Conservation (phyloP, 1,140 invertebrate species). For the Saccostrea cuccullata region DNA sequence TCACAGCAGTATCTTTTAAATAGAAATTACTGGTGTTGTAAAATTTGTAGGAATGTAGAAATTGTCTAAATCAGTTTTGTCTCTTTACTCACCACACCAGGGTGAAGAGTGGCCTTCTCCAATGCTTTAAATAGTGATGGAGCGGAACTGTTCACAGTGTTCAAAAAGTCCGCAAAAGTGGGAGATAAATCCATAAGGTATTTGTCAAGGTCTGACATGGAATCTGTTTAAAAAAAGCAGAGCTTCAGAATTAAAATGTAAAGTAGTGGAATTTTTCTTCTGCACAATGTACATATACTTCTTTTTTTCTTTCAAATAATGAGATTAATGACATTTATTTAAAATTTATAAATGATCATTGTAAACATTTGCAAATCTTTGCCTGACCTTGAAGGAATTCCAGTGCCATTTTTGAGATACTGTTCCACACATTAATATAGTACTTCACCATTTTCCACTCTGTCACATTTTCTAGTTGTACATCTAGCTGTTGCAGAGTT, state of each 20-base stretch:
- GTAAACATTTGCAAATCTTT: no score
- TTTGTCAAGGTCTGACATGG: not conserved
- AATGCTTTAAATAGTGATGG: constrained; percentile 60
- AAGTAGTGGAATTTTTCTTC: no score
- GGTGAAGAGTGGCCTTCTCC: constrained; percentile 57
- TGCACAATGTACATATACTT: no score
- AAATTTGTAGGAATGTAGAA: no score
- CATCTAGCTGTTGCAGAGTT: constrained; percentile 43
- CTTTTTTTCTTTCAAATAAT: no score
- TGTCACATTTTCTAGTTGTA: not conserved
- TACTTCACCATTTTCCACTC: constrained; percentile 33
- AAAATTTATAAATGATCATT: no score
- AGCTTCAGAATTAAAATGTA: no score
- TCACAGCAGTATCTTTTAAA: no score
- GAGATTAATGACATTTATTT: no score
- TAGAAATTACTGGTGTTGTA: no score
- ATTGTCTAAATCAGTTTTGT: no score
- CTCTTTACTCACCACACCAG: constrained; percentile 53
- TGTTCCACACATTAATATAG: constrained; percentile 42
- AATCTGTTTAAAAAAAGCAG: not conserved
- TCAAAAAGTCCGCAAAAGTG: constrained; percentile 45
- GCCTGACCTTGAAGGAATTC: constrained; percentile 28
- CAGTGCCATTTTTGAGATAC: not conserved
- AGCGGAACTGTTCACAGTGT: constrained; percentile 46
- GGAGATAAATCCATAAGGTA: constrained; percentile 37